Base-by-base conservation (phyloP, 2,888 invertebrate species). In the Synanthedon andrenaeformis region DNA sequence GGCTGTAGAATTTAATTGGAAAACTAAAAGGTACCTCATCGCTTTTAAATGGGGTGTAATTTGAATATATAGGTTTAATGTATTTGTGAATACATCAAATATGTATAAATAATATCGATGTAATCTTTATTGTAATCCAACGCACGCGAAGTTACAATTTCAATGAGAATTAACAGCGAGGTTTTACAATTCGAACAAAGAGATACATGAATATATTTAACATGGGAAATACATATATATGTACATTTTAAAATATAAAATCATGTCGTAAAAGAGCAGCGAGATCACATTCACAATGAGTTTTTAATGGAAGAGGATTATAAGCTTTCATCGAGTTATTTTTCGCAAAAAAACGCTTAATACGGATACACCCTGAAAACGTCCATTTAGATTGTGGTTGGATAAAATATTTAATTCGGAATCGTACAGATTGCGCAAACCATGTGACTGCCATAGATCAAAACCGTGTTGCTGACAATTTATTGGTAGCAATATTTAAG, bases 311-410 rank as follows among this genome's bases (percentile, higher is more conserved):
- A 59, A 58, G 51, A 50, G 76, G 76, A 76, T 76, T 77, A 76
- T 68, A 66, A 67, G 72, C 70, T 74, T 74, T 75, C 70, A 70
- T 69, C 74, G 65, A 61, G 59, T 66, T 69, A 69, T 71, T 35
- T 35, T 70, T 69, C 61, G 56, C 65, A 73, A 73, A 74, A n/a
- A 74, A 70, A 66, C 69, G 68, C 19, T 17, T 17, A n/a, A 19
- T 64, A 70, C 66, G 59, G 57, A 57, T 59, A 57, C 55, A 56
- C 62, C 53, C 49, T 55, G 62, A 67, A 68, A 59, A 62, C 56
- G 63, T 69, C 69, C 74, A 73, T 74, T 75, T 69, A 71, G 71
- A 72, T 70, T 69, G 69, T 62, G 70, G 72, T 62, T 53, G 53
- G 58, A 58, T 58, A 57, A 56, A 58, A 56, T 57, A 56, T 57